A percentile compares a stretch with the other conserved stretches of the same genome.
Conservation (phyloP, 2,888 invertebrate species). For the Tiliacea aurago region DNA sequence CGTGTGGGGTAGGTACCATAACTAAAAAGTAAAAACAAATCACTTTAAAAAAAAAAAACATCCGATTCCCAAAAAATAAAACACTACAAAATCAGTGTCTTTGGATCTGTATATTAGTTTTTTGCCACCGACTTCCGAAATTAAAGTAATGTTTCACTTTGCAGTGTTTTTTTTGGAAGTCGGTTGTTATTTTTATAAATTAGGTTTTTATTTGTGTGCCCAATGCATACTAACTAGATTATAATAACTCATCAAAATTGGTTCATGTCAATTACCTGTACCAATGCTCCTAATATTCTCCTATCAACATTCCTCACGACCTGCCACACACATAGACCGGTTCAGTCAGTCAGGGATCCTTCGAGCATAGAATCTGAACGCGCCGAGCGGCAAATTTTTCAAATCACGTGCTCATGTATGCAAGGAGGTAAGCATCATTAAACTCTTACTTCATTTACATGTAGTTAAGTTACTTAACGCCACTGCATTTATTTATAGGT, state of each 20-base stretch:
- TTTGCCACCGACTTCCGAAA: too few relatives aligned
- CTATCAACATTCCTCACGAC: neutral
- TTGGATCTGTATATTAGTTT: too few relatives aligned
- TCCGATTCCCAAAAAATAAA: too few relatives aligned
- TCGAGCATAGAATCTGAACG: conserved; percentile 29
- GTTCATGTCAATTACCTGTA: neutral
- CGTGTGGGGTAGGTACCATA: too few relatives aligned
- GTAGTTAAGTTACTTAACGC: conserved; percentile 15
- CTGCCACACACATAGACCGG: neutral
- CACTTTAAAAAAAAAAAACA: too few relatives aligned
- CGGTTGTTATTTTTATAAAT: neutral
- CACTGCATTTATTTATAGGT: neutral
- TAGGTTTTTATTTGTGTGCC: neutral
- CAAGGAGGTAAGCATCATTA: conserved; percentile 33
- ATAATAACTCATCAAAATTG: neutral
- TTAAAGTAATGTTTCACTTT: too few relatives aligned
- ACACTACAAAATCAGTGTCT: too few relatives aligned
- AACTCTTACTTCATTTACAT: conserved; percentile 30
- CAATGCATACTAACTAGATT: neutral
- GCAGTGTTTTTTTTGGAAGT: too few relatives aligned
- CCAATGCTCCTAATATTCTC: neutral
- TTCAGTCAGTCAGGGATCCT: neutral
- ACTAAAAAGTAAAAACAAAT: too few relatives aligned
- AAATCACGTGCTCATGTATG: conserved; percentile 17
- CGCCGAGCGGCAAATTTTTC: conserved; percentile 21